phyloP scores from a whole-genome alignment of 2,797 vertebrate genomes.

The Oreortyx pictus region DNA sequence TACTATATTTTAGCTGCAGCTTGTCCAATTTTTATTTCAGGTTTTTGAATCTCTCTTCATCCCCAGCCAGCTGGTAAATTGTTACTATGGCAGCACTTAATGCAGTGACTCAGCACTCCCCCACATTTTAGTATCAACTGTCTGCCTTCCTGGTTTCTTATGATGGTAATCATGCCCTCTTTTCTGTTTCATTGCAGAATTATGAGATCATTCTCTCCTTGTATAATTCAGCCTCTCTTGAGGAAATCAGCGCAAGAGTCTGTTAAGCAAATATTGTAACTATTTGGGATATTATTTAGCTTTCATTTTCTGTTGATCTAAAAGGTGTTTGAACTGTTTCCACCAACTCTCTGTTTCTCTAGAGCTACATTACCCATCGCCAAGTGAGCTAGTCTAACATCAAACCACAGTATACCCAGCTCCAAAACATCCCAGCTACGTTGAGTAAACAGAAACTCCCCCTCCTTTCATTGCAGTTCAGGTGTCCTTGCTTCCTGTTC shows the following conservation, averaged over 20 bases:
- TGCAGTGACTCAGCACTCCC: slow-evolving; percentile 61
- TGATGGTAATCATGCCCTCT: background rate
- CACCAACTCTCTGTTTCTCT: background rate
- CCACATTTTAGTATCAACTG: background rate
- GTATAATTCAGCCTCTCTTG: background rate
- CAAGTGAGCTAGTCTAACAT: background rate
- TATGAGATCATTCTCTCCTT: background rate
- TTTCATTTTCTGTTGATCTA: background rate
- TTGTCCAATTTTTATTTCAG: background rate
- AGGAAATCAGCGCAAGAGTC: background rate
- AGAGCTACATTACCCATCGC: background rate
- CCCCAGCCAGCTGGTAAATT: slow-evolving; percentile 29
- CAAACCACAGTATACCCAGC: background rate
- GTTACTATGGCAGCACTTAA: slow-evolving; percentile 55
- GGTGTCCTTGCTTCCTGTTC: background rate
- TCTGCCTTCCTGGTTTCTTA: background rate
- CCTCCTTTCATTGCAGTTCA: background rate
- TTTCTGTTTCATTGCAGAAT: background rate
- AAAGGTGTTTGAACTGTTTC: background rate
- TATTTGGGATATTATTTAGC: background rate
- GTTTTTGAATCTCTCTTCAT: background rate
- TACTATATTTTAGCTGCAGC: background rate
- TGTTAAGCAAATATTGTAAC: background rate
- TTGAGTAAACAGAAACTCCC: background rate
- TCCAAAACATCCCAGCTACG: background rate